Evolutionary conservation across 2,888 invertebrate species (phyloP), one percentile per base, ranked within the genome.

Genomic region (Melieria omissa): DNA sequence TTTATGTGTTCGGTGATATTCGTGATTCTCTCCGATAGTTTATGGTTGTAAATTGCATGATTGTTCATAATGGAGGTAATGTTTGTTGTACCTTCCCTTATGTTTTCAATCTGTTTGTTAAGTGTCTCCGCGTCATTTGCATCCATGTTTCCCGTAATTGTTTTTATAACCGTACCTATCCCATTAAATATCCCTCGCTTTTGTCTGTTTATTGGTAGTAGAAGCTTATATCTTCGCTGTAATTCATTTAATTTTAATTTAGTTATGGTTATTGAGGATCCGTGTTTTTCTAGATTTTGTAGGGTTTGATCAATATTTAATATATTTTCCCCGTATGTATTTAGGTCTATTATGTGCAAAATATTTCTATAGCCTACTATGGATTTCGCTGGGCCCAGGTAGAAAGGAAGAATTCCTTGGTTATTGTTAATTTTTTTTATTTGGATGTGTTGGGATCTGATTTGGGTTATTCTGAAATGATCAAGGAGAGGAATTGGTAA

Each of bases 1-100:
- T 57, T 57, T 10, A 57, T 57, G 57, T 57, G 57, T 14, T 57
- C n/a, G 7, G 57, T 57, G 7, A 57, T 14, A 57, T 57, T 16
- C 7, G 7, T 47, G 47, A 47, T 42, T 61, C 45, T 61, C 16
- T 45, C 44, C 44, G 12, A 42, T 44, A 44, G 41, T 61, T 61
- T 44, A n/a, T 29, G 41, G 12, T 61, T 61, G 12, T 42, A 44
- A 57, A 57, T 57, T 9, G 29, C 29, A 14, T 57, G 57, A 4
- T 57, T 57, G 9, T 57, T 57, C n/a, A 57, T 57, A 57, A 14
- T 29, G 16, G 57, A 14, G 16, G 14, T 57, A 14, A 57, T 57
- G n/a, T n/a, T n/a, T n/a, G n/a, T n/a, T n/a, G n/a, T n/a, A n/a
- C n/a, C n/a, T n/a, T n/a, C n/a, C n/a, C n/a, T n/a, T n/a, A n/a